These are phyloP conservation scores for Heterocephalus glaber DNA, from an alignment of 2,113 vertebrate genomes.

Conservation along the genomic window DNA sequence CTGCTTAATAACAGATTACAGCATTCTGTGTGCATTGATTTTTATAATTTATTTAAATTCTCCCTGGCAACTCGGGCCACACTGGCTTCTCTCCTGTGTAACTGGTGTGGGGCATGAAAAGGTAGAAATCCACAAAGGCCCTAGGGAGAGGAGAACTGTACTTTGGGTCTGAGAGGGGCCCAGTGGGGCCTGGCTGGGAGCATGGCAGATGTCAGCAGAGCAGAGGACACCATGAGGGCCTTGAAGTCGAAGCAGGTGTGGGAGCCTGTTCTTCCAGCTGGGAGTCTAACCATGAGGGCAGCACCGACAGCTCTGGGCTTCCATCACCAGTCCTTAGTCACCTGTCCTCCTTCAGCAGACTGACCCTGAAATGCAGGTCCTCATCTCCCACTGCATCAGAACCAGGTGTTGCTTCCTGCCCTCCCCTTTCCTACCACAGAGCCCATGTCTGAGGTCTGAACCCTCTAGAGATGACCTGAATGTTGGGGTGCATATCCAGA, in stretches of 20 bases:
- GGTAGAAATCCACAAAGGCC: neutral
- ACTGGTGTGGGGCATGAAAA: neutral
- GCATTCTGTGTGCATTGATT: constrained; percentile 12
- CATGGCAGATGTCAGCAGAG: neutral
- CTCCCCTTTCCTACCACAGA: neutral
- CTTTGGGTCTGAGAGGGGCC: neutral
- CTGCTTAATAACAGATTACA: neutral
- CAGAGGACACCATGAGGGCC: neutral
- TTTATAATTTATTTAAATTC: constrained; percentile 18
- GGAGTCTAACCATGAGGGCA: too few species aligned
- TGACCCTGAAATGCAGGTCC: neutral
- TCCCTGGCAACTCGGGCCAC: neutral
- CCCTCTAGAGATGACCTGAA: neutral
- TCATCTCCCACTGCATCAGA: neutral
- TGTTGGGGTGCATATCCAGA: neutral
- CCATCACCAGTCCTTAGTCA: neutral
- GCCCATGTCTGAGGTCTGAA: neutral
- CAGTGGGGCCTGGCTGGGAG: rapidly evolving
- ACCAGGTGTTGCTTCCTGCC: neutral
- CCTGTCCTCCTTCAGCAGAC: neutral
- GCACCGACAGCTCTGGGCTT: neutral
- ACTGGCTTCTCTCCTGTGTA: neutral
- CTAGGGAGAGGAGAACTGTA: neutral
- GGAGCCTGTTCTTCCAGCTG: too few species aligned
- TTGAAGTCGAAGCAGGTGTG: neutral